phyloP scores from a whole-genome alignment of 2,797 vertebrate genomes.

The Zenarchopterus dispar region DNA sequence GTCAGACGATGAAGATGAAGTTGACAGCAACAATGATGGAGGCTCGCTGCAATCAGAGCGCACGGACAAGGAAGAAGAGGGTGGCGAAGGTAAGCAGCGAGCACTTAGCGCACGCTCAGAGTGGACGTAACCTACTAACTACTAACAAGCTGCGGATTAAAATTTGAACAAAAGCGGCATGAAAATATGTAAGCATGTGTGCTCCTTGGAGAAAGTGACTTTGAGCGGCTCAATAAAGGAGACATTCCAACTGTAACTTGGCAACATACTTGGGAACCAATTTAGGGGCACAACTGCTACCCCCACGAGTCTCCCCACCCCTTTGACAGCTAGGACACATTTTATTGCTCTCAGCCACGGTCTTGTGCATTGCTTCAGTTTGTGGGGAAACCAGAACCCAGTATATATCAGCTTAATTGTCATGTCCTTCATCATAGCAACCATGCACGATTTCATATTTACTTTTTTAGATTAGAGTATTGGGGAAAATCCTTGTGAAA shows the following conservation, averaged over 20 bases:
- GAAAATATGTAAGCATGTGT: conserved; percentile 39
- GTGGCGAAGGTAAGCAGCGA: conserved; percentile 76
- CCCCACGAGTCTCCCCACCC: conserved; percentile 51
- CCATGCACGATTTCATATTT: conserved; percentile 37
- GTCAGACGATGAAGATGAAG: conserved; percentile 83
- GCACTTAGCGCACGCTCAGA: conserved; percentile 23
- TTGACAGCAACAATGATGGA: conserved; percentile 84
- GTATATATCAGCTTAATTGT: conserved; percentile 56
- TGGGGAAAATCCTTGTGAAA: conserved; percentile 59
- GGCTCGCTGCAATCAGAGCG: conserved; percentile 89
- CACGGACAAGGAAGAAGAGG: conserved; percentile 91
- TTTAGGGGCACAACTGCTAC: conserved; percentile 71
- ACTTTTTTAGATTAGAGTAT: conserved; percentile 36
- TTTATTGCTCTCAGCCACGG: conserved; percentile 89
- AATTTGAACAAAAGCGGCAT: conserved; percentile 40
- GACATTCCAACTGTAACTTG: conserved; percentile 80
- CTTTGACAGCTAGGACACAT: conserved; percentile 86
- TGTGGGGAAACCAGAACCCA: conserved; percentile 29
- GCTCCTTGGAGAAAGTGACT: conserved; percentile 60
- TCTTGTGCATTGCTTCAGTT: conserved; percentile 63
- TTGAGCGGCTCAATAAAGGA: conserved; percentile 67
- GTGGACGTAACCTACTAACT: conserved; percentile 11
- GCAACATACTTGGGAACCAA: conserved; percentile 81
- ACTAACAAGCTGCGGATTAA: conserved; percentile 60
- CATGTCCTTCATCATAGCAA: conserved; percentile 4